These are phyloP conservation scores for Crioceris asparagi DNA, from an alignment of 2,888 invertebrate genomes.

Conservation along the genomic window DNA sequence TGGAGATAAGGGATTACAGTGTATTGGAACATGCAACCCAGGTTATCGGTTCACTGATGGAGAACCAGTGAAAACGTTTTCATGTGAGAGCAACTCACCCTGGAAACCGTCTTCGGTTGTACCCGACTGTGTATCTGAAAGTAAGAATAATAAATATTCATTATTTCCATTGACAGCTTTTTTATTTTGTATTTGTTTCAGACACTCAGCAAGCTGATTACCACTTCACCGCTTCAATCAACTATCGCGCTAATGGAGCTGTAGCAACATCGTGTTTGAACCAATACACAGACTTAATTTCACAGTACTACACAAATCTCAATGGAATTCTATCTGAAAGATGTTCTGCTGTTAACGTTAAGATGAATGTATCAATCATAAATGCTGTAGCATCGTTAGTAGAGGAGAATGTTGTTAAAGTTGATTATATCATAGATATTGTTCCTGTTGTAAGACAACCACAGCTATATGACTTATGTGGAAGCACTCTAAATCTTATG, in stretches of 20 bases:
- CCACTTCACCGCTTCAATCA: slow-evolving; percentile 76
- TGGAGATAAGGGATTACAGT: slow-evolving; percentile 72
- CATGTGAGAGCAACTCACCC: slow-evolving; percentile 67
- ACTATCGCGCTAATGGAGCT: slow-evolving; percentile 82
- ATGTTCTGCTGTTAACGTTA: slow-evolving; percentile 89
- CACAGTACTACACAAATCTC: slow-evolving; percentile 69
- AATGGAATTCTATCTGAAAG: slow-evolving; percentile 78
- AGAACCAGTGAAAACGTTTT: slow-evolving; percentile 75
- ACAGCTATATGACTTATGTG: slow-evolving; percentile 88
- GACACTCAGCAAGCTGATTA: slow-evolving; percentile 93
- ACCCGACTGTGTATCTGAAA: slow-evolving; percentile 91
- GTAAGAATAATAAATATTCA: slow-evolving; percentile 37
- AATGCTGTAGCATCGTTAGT: slow-evolving; percentile 68
- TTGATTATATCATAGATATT: slow-evolving; percentile 81
- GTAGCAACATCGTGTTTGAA: slow-evolving; percentile 74
- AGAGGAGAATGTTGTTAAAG: slow-evolving; percentile 80
- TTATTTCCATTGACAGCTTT: not conserved
- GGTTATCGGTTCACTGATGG: slow-evolving; percentile 88
- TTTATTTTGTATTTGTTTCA: slow-evolving; percentile 28
- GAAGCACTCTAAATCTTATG: slow-evolving; percentile 83
- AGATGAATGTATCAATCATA: slow-evolving; percentile 86
- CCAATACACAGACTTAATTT: slow-evolving; percentile 73
- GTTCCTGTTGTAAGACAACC: slow-evolving; percentile 82
- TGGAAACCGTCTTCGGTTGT: slow-evolving; percentile 86
- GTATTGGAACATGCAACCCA: slow-evolving; percentile 80